phyloP scores from a whole-genome alignment of 2,888 invertebrate species.

The Halocaridina rubra region DNA sequence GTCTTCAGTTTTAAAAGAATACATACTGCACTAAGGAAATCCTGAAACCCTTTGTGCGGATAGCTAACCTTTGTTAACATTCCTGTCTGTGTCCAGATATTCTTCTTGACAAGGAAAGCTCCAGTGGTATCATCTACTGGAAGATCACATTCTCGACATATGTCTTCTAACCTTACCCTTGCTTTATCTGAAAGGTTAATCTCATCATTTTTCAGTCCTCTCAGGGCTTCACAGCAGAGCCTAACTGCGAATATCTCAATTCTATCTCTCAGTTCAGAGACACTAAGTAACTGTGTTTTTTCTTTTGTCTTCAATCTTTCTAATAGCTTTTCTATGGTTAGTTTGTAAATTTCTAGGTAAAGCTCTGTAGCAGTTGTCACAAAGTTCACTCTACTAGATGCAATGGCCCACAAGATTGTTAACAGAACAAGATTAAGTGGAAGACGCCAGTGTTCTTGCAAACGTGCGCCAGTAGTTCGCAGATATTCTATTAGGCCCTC shows the following conservation, averaged over 20 bases:
- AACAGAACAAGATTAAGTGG: constrained; percentile 12
- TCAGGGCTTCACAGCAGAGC: neutral
- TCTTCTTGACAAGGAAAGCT: constrained; percentile 12
- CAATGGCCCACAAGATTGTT: neutral
- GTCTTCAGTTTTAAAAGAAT: neutral
- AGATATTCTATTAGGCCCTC: neutral
- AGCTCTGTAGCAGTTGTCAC: constrained; percentile 29
- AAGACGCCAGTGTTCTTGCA: constrained; percentile 20
- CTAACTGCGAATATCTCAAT: neutral
- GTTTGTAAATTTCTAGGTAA: neutral
- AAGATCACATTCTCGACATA: neutral
- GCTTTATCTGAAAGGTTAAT: neutral
- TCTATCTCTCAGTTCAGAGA: neutral
- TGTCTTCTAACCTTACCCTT: neutral
- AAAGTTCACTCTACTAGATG: neutral
- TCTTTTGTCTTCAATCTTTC: neutral
- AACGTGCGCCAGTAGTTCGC: neutral
- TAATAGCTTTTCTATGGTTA: neutral
- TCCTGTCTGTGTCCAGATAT: neutral
- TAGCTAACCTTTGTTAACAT: neutral
- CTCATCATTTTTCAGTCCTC: neutral
- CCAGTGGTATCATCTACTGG: neutral
- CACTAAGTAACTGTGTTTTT: neutral
- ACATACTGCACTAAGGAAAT: constrained; percentile 5
- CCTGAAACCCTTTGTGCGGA: constrained; percentile 30